A percentile compares a stretch with the other conserved stretches of the same genome.
These are phyloP conservation scores for Thelohanellus kitauei DNA, from an alignment of 30 jellyfish, hydroid and myxozoan species.

Conservation along the genomic window DNA sequence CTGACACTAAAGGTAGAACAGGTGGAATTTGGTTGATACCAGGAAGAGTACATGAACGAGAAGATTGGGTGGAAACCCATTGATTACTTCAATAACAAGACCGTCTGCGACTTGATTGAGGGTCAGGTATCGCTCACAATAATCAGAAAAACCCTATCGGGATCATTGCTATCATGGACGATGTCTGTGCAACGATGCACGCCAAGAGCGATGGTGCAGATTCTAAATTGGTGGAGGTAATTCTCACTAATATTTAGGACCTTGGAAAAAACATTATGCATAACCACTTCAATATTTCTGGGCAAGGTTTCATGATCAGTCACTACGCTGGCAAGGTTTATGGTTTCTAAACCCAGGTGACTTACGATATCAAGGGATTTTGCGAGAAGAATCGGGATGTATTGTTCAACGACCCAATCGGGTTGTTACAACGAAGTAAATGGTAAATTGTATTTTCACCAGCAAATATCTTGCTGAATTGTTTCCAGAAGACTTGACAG, in stretches of 20 bases:
- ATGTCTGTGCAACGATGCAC: constrained; percentile 96
- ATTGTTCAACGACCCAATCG: constrained; percentile 37
- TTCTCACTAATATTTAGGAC: background rate
- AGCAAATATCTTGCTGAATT: constrained; percentile 26
- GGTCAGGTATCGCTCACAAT: constrained; percentile 13
- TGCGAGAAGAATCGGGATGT: constrained; percentile 92
- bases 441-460: constrained; percentile 14
- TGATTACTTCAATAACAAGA: constrained; percentile 61
- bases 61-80: constrained; percentile 88
- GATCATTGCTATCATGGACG: constrained; percentile 72
- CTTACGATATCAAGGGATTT: constrained; percentile 75
- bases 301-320: constrained; percentile 43
- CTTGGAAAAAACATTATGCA: constrained; percentile 3
- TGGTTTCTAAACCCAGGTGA: constrained; percentile 15
- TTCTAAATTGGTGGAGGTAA: constrained; percentile 40
- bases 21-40: constrained; percentile 8
- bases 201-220: constrained; percentile 98
- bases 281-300: constrained; percentile 62
- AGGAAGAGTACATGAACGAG: constrained; percentile 94
- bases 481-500: constrained; percentile 62
- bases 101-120: constrained; percentile 77
- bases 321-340: constrained; percentile 92
- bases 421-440: constrained; percentile 37
- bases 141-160: constrained; percentile 58
- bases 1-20: constrained; percentile 83